Conservation (phyloP, 2,797 vertebrate genomes). For the Cephalopachus bancanus region DNA sequence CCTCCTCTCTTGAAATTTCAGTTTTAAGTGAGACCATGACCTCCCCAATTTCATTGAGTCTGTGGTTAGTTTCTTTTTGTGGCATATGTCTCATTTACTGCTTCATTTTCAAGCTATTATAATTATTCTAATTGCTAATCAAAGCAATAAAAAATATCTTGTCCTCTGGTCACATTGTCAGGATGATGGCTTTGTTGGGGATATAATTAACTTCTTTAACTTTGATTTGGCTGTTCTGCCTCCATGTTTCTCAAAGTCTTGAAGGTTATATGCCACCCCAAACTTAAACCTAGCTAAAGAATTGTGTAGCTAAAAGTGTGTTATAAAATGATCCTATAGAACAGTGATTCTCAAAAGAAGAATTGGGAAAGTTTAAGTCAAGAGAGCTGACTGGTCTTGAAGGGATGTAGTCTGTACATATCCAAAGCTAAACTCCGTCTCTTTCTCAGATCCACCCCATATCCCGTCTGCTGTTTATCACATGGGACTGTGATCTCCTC, state of each 20-base stretch:
- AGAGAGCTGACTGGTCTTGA: neutral
- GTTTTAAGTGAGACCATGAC: neutral
- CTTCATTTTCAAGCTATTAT: conserved; percentile 32
- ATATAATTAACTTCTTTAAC: neutral
- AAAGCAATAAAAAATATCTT: conserved; percentile 5
- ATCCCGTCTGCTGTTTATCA: neutral
- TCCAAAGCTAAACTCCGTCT: neutral
- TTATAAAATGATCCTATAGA: neutral
- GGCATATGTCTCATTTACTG: neutral
- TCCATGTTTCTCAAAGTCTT: conserved; percentile 4
- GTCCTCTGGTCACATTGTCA: neutral
- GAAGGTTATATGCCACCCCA: neutral
- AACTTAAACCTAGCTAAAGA: neutral
- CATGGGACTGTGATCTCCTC: neutral
- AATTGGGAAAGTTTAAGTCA: neutral
- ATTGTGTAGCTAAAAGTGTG: neutral
- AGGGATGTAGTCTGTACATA: neutral
- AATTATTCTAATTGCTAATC: conserved; percentile 51
- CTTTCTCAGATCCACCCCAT: neutral
- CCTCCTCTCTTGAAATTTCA: neutral
- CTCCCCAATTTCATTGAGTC: neutral
- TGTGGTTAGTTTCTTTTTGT: neutral
- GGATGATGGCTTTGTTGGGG: neutral
- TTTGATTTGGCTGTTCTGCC: conserved; percentile 16
- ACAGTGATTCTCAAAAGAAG: neutral